Base-by-base conservation (phyloP, 2,888 invertebrate genomes). In the Sphaerophoria taeniata region DNA sequence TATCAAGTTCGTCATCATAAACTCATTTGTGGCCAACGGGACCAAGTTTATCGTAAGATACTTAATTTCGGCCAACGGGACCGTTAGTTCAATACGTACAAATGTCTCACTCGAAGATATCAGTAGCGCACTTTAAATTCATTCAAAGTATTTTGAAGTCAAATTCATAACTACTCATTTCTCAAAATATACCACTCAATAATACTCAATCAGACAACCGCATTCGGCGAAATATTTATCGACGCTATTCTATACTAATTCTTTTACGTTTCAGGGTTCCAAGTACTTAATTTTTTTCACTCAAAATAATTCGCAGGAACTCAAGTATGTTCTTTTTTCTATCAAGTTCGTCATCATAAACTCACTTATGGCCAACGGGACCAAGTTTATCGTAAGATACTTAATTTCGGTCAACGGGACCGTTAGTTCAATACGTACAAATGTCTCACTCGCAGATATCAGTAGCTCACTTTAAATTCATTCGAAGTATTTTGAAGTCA, bases 381-480 rank as follows among this genome's bases (percentile, higher is more conserved):
- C 53, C 53, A 53, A 11, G 1, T 0, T 31, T 6, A 24, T 31
- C 16, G 24, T 51, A 16, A 9, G 24, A 51, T 9, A 24, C 14
- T 51, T 7, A 51, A 51, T 51, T 51, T 6, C 9, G 51, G 51
- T 7, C 51, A 51, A 24, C 51, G 16, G 51, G 51, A 51, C 51
- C 51, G 3, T 51, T 2, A 51, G 51, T 24, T 5, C 11, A 53
- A 31, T 53, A 16, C 53, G 53, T n/a, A 45, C 0, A 12, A 12
- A 7, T 39, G 39, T 39, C 39, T 39, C 9, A 39, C 7, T 6
- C 9, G 9, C 6, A 39, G 9, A 39, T 39, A 39, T 24, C 39
- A 39, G 7, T 7, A 6, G 6, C 39, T 39, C 3, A 3, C 6
- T 9, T 39, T 9, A 7, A 39, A 39, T 39, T 39, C 39, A 39